Evolutionary conservation across 2,888 invertebrate genomes (phyloP).

Genomic region (Protophormia terraenovae): DNA sequence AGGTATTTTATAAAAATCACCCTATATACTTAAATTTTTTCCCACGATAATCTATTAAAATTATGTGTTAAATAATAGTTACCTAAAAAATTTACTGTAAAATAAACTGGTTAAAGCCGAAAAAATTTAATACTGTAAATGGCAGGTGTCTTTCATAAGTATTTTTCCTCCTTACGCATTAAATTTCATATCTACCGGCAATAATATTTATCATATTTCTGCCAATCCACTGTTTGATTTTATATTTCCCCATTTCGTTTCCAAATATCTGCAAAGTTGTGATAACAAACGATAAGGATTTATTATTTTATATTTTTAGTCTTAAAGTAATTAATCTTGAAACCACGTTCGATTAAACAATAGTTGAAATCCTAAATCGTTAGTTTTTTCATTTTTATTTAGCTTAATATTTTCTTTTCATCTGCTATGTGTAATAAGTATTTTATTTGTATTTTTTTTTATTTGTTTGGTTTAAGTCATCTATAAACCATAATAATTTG

Average conservation of each 20-base stretch:
- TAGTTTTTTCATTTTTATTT: background rate
- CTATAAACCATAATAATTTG: conserved; percentile 63
- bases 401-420: background rate
- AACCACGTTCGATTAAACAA: conserved; percentile 37
- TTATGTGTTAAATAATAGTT: background rate
- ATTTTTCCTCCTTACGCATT: background rate
- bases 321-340: conserved; percentile 42
- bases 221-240: background rate
- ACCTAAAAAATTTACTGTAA: background rate
- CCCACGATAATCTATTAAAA: background rate
- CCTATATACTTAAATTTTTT: background rate
- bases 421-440: background rate
- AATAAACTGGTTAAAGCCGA: background rate
- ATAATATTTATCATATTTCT: conserved; percentile 18
- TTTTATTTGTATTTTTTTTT: conserved; percentile 1
- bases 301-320: background rate
- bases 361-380: conserved; percentile 23
- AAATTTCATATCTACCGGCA: background rate
- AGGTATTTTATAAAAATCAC: no score
- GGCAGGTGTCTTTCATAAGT: conserved; percentile 16
- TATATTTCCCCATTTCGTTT: conserved; percentile 21
- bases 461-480: conserved; percentile 27
- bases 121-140: background rate
- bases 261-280: conserved; percentile 4
- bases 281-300: conserved; percentile 27